Base-by-base conservation (phyloP, 2,113 vertebrate genomes). In the Rhinogobius similis region DNA sequence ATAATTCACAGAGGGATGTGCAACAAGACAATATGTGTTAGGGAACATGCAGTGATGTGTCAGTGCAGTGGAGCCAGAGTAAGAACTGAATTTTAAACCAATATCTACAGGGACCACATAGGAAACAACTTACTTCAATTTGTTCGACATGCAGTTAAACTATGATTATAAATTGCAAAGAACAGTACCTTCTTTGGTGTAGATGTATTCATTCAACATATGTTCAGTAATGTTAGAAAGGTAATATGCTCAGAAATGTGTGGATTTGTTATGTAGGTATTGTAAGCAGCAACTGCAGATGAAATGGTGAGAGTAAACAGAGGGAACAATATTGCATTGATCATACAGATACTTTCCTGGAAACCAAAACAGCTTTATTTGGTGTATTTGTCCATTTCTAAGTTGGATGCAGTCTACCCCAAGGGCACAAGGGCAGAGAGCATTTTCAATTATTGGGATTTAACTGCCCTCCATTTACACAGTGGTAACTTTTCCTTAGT, bases 1-100 rank as follows among this genome's bases (percentile, higher is more conserved):
- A 85, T 89, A 87, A 91, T 91, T 90, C 86, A 92, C 77, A 71
- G 72, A 79, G 77, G 38, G 63, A 62, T 67, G 73, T 72, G n/a
- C 4, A 2, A 58, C 71, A 67, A 74, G 65, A 76, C 62, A 76
- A 77, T 72, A 65, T 71, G 65, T 73, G 75, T 63, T 58, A 14
- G 66, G 75, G 56, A 68, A 67, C 65, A 79, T 61, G 48, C 65
- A 78, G 72, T n/a, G 52, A 65, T 62, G 71, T 82, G 67, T 72
- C 66, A 78, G 62, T 50, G 70, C 56, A 73, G 50, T 82, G 50
- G 58, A 84, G 66, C 27, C 61, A 64, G 64, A 75, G 14, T 67
- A 26, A 77, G 77, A 70, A 75, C 1, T 62, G 62, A 73, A 73
- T 81, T 75, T 68, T 16, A 70, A 81, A 73, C 32, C 62, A 70